These are phyloP conservation scores for Neogobius melanostomus DNA, from an alignment of 2,113 vertebrate species.

Conservation along the genomic window DNA sequence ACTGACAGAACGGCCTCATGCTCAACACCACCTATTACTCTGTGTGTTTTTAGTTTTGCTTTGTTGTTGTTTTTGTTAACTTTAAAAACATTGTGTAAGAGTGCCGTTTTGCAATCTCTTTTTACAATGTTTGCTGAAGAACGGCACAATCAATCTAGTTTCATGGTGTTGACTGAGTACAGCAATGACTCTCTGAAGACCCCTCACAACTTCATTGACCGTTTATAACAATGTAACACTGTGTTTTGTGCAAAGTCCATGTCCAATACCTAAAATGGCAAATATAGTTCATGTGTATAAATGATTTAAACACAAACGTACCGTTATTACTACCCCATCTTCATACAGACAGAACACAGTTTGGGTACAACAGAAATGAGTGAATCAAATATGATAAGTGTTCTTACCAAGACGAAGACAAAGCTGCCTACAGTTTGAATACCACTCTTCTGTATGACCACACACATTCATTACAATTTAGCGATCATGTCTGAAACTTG, in stretches of 20 bases:
- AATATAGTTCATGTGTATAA: background rate
- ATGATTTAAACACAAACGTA: background rate
- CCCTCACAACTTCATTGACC: background rate
- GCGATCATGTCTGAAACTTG: background rate
- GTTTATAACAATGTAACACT: background rate
- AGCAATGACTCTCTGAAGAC: background rate
- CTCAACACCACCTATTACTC: constrained; percentile 1
- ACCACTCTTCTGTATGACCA: background rate
- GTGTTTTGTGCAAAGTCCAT: background rate
- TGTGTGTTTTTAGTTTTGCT: constrained; percentile 4
- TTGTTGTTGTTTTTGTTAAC: background rate
- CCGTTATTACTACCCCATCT: background rate
- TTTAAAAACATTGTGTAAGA: background rate
- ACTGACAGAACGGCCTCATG: constrained; percentile 20
- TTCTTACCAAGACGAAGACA: no score
- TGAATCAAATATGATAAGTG: background rate
- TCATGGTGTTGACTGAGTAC: background rate
- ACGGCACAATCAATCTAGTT: constrained; percentile 1
- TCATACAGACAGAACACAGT: background rate
- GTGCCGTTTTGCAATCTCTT: background rate
- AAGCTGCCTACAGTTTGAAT: background rate
- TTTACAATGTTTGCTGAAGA: background rate
- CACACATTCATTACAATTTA: background rate
- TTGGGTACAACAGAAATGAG: background rate
- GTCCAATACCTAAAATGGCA: background rate